phyloP scores from a whole-genome alignment of 2,888 invertebrate species.

The Drosophila vallismaia region DNA sequence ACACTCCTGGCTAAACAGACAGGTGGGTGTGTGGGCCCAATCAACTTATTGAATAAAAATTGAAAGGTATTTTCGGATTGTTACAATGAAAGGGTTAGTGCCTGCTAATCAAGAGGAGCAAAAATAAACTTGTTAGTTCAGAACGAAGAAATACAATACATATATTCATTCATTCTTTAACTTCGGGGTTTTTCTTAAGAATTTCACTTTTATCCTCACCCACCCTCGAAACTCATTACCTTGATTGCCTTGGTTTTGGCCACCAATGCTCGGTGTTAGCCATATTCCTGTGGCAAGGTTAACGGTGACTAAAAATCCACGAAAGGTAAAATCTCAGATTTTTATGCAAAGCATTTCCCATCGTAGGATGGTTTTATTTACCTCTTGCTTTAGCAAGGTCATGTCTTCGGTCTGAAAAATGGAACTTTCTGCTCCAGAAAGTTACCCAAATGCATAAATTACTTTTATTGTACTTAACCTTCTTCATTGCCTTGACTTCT shows the following conservation, averaged over 20 bases:
- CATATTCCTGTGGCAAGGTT: not conserved
- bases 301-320: conserved; percentile 8
- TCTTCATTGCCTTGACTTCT: conserved; percentile 37
- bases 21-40: conserved; percentile 7
- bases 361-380: conserved; percentile 22
- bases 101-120: not conserved
- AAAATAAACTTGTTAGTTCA: not conserved
- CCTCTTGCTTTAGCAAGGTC: conserved; percentile 22
- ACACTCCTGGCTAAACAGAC: conserved; percentile 17
- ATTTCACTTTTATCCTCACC: not conserved
- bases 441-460: conserved; percentile 46
- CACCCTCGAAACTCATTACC: conserved; percentile 1
- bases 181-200: no score
- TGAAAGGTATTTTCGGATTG: conserved; percentile 3
- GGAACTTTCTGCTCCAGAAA: conserved; percentile 26
- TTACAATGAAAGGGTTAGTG: conserved; percentile 8
- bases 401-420: conserved; percentile 21
- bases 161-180: no score
- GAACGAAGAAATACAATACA: not conserved
- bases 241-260: conserved; percentile 19
- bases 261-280: conserved; percentile 5
- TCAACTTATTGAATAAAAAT: conserved; percentile 31
- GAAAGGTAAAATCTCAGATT: conserved; percentile 16
- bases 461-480: conserved; percentile 44
- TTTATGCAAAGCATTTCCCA: conserved; percentile 16